phyloP scores from a whole-genome alignment of 35 echinoderm and acorn worm species.

The Lytechinus variegatus region DNA sequence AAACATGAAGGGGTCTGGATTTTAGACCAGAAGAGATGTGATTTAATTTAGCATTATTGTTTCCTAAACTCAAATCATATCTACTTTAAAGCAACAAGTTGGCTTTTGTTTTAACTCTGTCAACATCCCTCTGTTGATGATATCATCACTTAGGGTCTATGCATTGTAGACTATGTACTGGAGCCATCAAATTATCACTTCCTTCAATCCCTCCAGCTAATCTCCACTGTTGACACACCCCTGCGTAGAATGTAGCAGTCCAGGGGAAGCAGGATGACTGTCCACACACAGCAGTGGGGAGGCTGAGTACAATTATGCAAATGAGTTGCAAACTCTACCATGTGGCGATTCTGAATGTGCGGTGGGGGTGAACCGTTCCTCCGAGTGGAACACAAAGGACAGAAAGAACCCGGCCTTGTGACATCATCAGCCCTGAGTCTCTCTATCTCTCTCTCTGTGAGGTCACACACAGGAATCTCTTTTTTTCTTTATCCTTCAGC shows the following conservation, averaged over 20 bases:
- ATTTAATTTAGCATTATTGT: no score
- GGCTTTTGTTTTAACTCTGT: no score
- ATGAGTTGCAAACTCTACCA: neutral
- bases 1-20: no score
- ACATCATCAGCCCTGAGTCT: conserved; percentile 33
- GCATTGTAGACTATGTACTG: no score
- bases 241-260: conserved; percentile 25
- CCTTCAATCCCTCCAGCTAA: neutral
- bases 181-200: neutral
- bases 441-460: neutral
- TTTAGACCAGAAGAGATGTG: no score
- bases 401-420: conserved; percentile 19
- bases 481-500: conserved; percentile 6
- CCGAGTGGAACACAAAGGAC: conserved; percentile 29
- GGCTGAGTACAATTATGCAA: conserved; percentile 36
- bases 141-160: no score
- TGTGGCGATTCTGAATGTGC: conserved; percentile 42
- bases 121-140: no score
- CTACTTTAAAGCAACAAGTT: no score
- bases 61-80: no score
- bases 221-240: conserved; percentile 14
- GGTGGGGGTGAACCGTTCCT: conserved; percentile 2
- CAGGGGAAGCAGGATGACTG: neutral
- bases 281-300: neutral
- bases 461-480: neutral